Evolutionary conservation across 2,888 invertebrate genomes (phyloP).

Genomic region (Tenodera sinensis): DNA sequence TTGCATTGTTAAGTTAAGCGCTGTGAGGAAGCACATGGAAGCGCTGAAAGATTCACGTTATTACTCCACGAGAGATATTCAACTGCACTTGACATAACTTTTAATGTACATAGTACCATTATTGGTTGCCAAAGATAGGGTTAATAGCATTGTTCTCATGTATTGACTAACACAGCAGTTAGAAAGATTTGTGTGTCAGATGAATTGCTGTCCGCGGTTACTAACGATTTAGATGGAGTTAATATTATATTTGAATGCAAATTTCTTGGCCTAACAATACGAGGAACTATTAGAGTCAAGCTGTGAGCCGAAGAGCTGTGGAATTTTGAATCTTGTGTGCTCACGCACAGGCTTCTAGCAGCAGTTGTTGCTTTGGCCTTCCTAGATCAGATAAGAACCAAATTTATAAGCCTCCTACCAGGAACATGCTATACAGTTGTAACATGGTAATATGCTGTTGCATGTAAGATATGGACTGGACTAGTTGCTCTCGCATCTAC

Average conservation of each 20-base stretch:
- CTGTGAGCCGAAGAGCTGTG: background rate
- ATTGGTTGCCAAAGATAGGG: background rate
- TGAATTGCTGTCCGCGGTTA: background rate
- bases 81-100: background rate
- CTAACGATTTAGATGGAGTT: background rate
- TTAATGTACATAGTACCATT: background rate
- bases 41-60: too few relatives aligned
- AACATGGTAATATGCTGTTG: background rate
- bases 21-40: too few relatives aligned
- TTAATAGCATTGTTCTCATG: background rate
- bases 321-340: background rate
- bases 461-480: background rate
- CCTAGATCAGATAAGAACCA: background rate
- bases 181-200: background rate
- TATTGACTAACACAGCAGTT: background rate
- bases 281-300: background rate
- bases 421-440: background rate
- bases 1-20: too few relatives aligned
- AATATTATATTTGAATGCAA: background rate
- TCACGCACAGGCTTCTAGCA: background rate
- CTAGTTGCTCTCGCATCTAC: background rate
- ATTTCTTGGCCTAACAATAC: background rate
- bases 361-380: background rate
- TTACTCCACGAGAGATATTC: background rate
- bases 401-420: background rate